phyloP scores from a whole-genome alignment of 2,113 vertebrate genomes.

The Dunckerocampus dactyliophorus region DNA sequence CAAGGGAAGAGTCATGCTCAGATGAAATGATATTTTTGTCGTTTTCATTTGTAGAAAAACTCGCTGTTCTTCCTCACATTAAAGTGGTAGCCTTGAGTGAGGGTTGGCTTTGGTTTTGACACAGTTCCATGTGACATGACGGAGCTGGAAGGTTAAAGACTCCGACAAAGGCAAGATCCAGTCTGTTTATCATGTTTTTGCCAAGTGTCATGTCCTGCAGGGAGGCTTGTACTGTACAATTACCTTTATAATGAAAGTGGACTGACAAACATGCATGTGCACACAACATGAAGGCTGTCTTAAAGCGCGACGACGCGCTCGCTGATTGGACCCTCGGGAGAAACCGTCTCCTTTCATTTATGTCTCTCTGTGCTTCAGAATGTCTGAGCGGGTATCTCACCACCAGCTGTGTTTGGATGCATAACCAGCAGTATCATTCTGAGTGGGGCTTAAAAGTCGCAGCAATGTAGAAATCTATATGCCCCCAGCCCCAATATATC shows the following conservation, averaged over 20 bases:
- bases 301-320: neutral
- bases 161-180: slow-evolving; percentile 1
- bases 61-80: no score
- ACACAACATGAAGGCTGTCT: neutral
- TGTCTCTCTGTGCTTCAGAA: neutral
- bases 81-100: neutral
- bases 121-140: slow-evolving; percentile 1
- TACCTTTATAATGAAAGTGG: neutral
- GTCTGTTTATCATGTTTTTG: neutral
- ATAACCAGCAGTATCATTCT: no score
- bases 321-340: neutral
- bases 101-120: neutral
- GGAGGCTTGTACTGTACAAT: neutral
- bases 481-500: no score
- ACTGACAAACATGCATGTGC: no score
- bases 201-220: neutral
- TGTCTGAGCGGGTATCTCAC: neutral
- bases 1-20: neutral
- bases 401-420: neutral
- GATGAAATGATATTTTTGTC: no score
- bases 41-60: no score
- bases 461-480: no score
- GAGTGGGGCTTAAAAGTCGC: no score
- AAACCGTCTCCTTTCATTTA: slow-evolving; percentile 3
- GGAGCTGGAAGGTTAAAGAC: slow-evolving; percentile 10